phyloP scores from a whole-genome alignment of 1,140 invertebrate species.

The Plodia interpunctella region DNA sequence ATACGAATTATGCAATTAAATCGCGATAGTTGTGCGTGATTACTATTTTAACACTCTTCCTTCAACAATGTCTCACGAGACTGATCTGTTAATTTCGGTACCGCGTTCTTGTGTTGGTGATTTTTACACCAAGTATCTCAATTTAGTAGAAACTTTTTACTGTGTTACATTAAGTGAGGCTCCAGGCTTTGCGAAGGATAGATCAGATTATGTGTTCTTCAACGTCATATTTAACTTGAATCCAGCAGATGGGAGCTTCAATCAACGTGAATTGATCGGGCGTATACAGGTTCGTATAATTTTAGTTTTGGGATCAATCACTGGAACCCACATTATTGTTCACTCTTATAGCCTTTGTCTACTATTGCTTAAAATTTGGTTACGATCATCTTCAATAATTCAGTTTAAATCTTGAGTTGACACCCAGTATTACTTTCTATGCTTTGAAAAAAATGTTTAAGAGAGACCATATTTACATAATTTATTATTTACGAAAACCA shows the following conservation, averaged over 20 bases:
- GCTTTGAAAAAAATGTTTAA: too few species aligned
- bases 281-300: slow-evolving; percentile 57
- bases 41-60: slow-evolving; percentile 30
- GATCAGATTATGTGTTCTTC: slow-evolving; percentile 58
- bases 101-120: slow-evolving; percentile 60
- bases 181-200: slow-evolving; percentile 38
- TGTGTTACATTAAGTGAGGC: slow-evolving; percentile 67
- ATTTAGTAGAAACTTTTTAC: slow-evolving; percentile 73
- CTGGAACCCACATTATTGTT: background rate
- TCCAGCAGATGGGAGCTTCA: slow-evolving; percentile 54
- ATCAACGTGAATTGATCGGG: slow-evolving; percentile 50
- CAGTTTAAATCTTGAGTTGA: too few species aligned
- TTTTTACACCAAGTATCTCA: slow-evolving; percentile 66
- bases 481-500: too few species aligned
- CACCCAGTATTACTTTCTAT: too few species aligned
- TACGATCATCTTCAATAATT: too few species aligned
- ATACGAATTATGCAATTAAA: slow-evolving; percentile 62
- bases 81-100: slow-evolving; percentile 60
- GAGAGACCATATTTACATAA: too few species aligned
- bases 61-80: slow-evolving; percentile 66
- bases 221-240: slow-evolving; percentile 62
- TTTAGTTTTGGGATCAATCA: background rate
- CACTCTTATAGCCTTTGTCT: background rate
- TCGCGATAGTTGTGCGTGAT: slow-evolving; percentile 43
- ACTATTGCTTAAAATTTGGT: background rate